Conservation (phyloP, 2,113 vertebrate genomes). For the Sinosuthora webbiana region DNA sequence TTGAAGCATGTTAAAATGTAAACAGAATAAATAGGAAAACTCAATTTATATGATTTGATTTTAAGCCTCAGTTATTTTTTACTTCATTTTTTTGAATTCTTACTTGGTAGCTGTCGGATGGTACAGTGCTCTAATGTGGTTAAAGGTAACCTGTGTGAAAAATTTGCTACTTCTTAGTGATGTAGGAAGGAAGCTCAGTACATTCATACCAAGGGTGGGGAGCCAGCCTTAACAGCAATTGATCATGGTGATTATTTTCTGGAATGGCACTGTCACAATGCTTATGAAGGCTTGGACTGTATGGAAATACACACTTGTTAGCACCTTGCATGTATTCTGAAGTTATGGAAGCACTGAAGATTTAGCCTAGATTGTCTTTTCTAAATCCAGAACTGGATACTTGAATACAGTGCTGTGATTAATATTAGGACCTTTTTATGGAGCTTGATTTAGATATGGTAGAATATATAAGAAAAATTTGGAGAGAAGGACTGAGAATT, state of each 20-base stretch:
- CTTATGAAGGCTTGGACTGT: constrained; percentile 94
- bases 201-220: constrained; percentile 84
- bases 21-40: not conserved
- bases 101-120: not conserved
- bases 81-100: not conserved
- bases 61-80: not conserved
- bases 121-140: not conserved
- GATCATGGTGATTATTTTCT: constrained; percentile 93
- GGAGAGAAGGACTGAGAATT: constrained; percentile 67
- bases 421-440: constrained; percentile 90
- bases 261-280: constrained; percentile 90
- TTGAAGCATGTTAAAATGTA: not conserved
- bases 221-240: constrained; percentile 90
- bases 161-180: not conserved
- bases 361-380: constrained; percentile 90
- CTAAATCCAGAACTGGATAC: constrained; percentile 91
- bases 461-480: constrained; percentile 91
- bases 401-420: constrained; percentile 95
- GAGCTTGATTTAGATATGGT: constrained; percentile 90
- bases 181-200: constrained; percentile 88
- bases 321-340: constrained; percentile 93
- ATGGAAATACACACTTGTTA: constrained; percentile 90
- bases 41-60: not conserved
- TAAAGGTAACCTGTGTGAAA: not conserved
- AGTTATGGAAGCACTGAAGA: constrained; percentile 92